Percentiles rank a stretch among this genome's conserved stretches.
These are phyloP conservation scores for Scopus umbretta DNA, from an alignment of 2,113 vertebrate genomes.

Conservation along the genomic window DNA sequence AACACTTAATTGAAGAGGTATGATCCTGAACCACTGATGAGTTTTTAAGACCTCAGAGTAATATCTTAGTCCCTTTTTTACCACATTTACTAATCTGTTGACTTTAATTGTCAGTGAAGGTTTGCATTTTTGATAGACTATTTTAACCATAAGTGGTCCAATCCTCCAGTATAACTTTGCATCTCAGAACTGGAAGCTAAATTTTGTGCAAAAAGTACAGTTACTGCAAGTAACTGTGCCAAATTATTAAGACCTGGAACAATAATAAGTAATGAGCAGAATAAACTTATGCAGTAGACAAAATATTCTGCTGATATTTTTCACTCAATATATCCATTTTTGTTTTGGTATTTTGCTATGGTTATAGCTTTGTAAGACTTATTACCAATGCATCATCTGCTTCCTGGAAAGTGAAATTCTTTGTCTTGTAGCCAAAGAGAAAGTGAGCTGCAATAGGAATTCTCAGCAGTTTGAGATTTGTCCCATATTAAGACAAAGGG, in stretches of 20 bases:
- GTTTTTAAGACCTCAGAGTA: neutral
- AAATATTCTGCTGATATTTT: neutral
- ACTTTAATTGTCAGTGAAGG: neutral
- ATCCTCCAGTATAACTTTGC: neutral
- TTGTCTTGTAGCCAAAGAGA: neutral
- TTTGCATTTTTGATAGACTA: neutral
- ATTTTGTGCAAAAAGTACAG: neutral
- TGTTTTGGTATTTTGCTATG: neutral
- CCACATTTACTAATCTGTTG: neutral
- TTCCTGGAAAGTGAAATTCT: neutral
- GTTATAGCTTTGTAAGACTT: neutral
- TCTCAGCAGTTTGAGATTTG: neutral
- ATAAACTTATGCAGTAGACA: neutral
- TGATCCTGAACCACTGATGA: neutral
- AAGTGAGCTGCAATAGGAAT: neutral
- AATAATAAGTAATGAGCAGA: neutral
- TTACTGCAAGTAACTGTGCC: neutral
- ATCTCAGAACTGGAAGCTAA: neutral
- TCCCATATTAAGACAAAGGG: neutral
- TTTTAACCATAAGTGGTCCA: neutral
- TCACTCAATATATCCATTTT: neutral
- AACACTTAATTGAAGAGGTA: neutral
- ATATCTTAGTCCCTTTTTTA: neutral
- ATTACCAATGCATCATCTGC: neutral
- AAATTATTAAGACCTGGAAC: neutral